Conservation (phyloP, 2,797 vertebrate genomes). For the Micropoecilia bifurca region DNA sequence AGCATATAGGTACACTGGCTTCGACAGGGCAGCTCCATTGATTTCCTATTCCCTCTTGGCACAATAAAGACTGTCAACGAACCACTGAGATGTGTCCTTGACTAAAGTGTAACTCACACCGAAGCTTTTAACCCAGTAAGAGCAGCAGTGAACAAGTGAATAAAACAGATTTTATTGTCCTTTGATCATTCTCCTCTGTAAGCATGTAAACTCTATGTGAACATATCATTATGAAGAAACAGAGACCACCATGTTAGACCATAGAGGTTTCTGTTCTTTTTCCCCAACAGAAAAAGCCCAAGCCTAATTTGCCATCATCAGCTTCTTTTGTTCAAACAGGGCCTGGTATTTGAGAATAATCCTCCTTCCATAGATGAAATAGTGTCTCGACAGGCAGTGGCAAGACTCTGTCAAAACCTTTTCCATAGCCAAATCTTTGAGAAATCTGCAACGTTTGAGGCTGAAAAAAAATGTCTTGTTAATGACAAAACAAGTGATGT, state of each 20-base stretch:
- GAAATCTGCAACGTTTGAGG: constrained; percentile 72
- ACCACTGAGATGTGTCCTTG: constrained; percentile 79
- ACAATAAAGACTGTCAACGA: constrained; percentile 79
- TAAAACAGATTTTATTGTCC: constrained; percentile 56
- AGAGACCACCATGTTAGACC: constrained; percentile 83
- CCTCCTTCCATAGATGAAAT: constrained; percentile 84
- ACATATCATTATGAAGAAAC: constrained; percentile 79
- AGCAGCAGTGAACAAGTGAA: constrained; percentile 47
- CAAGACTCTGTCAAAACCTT: constrained; percentile 83
- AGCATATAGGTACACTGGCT: constrained; percentile 79
- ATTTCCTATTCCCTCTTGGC: constrained; percentile 83
- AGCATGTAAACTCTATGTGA: constrained; percentile 72
- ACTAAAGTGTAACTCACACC: constrained; percentile 70
- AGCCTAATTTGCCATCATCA: constrained; percentile 88
- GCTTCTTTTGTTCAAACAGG: constrained; percentile 85
- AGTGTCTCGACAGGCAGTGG: constrained; percentile 84
- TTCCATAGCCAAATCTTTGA: constrained; percentile 77
- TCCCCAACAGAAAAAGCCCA: constrained; percentile 80
- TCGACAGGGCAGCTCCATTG: constrained; percentile 80
- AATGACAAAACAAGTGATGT: constrained; percentile 76
- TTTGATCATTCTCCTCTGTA: constrained; percentile 66
- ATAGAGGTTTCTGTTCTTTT: constrained; percentile 73
- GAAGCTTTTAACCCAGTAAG: constrained; percentile 57
- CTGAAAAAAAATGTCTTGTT: constrained; percentile 76
- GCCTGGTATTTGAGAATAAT: constrained; percentile 88